A percentile compares a stretch with the other conserved stretches of the same genome.
These are phyloP conservation scores for Pyrgilauda ruficollis DNA, from an alignment of 2,113 vertebrate species.

Conservation along the genomic window DNA sequence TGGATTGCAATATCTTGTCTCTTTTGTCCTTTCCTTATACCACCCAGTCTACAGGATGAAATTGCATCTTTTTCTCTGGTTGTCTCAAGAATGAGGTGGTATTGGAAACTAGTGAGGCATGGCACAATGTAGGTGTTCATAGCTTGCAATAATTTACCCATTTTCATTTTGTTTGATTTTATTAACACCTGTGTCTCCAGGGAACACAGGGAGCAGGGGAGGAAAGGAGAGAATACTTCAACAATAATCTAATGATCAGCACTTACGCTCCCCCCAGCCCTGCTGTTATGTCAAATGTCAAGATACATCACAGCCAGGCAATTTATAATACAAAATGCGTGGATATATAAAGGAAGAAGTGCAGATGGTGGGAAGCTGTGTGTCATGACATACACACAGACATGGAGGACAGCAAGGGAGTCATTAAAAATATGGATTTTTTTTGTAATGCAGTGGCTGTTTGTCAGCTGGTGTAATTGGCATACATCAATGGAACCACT, in stretches of 20 bases:
- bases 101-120: conserved; percentile 92
- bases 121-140: conserved; percentile 73
- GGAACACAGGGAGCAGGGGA: conserved; percentile 78
- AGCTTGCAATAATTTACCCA: conserved; percentile 79
- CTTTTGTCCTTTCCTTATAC: conserved; percentile 86
- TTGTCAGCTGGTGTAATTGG: conserved; percentile 41
- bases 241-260: conserved; percentile 84
- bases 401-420: conserved; percentile 11
- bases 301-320: conserved; percentile 43
- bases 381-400: background rate
- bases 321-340: conserved; percentile 47
- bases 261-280: conserved; percentile 57
- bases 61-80: conserved; percentile 86
- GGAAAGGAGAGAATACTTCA: conserved; percentile 72
- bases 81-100: conserved; percentile 82
- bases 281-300: conserved; percentile 79
- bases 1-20: conserved; percentile 95
- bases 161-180: conserved; percentile 86
- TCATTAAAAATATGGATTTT: conserved; percentile 59
- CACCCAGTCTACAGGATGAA: conserved; percentile 78
- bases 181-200: conserved; percentile 92
- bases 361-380: conserved; percentile 31
- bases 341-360: conserved; percentile 31
- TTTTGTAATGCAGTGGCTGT: conserved; percentile 7
- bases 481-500: background rate